Base-by-base conservation (phyloP, 2,888 invertebrate genomes). In the Andrena marginata region DNA sequence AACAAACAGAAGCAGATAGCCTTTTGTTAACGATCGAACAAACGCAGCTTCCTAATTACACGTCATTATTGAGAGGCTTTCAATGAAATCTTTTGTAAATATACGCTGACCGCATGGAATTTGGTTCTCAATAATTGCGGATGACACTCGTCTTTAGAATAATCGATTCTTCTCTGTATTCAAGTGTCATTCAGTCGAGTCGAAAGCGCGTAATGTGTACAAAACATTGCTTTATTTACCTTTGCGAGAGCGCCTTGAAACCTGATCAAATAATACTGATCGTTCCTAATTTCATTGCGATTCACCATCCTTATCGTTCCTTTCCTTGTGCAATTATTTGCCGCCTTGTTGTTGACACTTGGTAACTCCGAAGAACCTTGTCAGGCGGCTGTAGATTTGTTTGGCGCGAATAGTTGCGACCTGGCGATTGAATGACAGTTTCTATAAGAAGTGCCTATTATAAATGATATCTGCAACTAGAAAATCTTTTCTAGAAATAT, bases 1-100 rank as follows among this genome's bases (percentile, higher is more conserved):
- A 79, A 73, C 59, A 59, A 62, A 65, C 33, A 51, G 31, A 59
- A 49, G 16, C 10, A 20, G 10, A 60, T 48, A 3, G 23, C 13
- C 54, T 2, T 56, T 71, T 68, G 54, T 72, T 56, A 1, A 10
- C 26, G 16, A 5, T 13, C 7, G 31, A 48, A 62, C 26, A 60
- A 51, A 31, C 35, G 35, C 60, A 20, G 13, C 5, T 48, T 49
- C 16, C 6, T 48, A 67, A 68, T 10, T 68, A 13, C 35, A 4
- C 48, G 13, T 20, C 29, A 16, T 63, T 33, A 33, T 20, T n/a
- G 54, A 0, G 33, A 6, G n/a, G 23, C 23, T 23, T 23, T 2
- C 7, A 31, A 31, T 1, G 6, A 48, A n/a, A 56, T 10, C 2
- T 42, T 29, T 6, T 26, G 23, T 42, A 31, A 48, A 26, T 35